Evolutionary conservation across 2,888 invertebrate species (phyloP), one percentile per base, ranked within the genome.

Genomic region (Pyrrhia umbra): DNA sequence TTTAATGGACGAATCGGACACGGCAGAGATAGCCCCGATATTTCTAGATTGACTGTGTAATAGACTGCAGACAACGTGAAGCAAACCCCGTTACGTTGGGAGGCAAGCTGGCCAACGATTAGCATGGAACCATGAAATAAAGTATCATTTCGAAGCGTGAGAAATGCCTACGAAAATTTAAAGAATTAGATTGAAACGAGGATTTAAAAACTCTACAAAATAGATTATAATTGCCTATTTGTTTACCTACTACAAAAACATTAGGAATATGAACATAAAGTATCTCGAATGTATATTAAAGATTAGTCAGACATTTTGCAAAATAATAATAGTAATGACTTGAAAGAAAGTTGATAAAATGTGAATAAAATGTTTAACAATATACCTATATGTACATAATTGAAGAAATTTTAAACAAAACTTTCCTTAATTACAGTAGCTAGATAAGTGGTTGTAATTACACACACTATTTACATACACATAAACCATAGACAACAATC

Each of bases 31-130:
- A 61, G 42, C 25, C 13, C 6, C 34, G 25, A 59, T 76, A 58
- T 34, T 16, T 58, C 18, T 5, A 59, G 56, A 68, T 68, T 25
- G 55, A 49, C 57, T 69, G 51, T 62, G 46, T 65, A 57, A 62
- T 57, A 57, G 42, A 64, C 58, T 37, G 25, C n/a, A 60, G 56
- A 43, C 54, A 78, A 62, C 40, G 47, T 57, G 49, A 56, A 74
- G 39, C 34, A 66, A 66, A 77, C 39, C 43, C 77, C 60, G 67
- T 66, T 74, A 66, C 49, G 49, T 58, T 55, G 61, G 60, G 45
- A 64, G 49, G 64, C 51, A 73, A 74, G 66, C 58, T 57, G 43
- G 47, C 43, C 9, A 43, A 43, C 20, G 20, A 60, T 68, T 51
- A 64, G 27, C 52, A 57, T 40, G 51, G 27, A 61, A 37, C 59